Evolutionary conservation across 2,888 invertebrate species (phyloP).

Genomic region (Cosmopolites sordidus): DNA sequence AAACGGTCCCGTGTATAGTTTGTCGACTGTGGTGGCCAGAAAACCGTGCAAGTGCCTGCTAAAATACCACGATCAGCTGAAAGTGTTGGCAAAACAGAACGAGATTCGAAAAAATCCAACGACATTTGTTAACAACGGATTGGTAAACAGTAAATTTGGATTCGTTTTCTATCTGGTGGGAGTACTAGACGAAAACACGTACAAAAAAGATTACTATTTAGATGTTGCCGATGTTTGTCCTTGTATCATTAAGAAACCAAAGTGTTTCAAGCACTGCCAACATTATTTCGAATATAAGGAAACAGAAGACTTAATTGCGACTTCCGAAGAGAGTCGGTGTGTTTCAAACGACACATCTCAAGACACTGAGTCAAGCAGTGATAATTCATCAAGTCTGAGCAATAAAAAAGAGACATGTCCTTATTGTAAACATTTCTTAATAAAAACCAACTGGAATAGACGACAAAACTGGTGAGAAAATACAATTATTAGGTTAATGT

Average conservation of each 20-base stretch:
- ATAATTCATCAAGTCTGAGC: no score
- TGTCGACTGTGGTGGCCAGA: slow-evolving; percentile 26
- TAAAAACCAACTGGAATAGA: no score
- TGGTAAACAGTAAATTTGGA: slow-evolving; percentile 9
- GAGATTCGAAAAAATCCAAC: slow-evolving; percentile 5
- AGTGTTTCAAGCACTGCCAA: slow-evolving; percentile 14
- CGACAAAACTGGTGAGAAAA: no score
- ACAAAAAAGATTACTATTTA: not conserved
- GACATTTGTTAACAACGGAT: slow-evolving; percentile 17
- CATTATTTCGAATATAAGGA: slow-evolving; percentile 15
- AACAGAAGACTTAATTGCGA: not conserved
- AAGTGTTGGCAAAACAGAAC: slow-evolving; percentile 16
- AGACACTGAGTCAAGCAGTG: no score
- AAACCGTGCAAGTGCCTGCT: slow-evolving; percentile 16
- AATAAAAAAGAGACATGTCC: no score
- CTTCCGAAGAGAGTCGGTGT: no score
- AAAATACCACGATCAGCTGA: slow-evolving; percentile 12
- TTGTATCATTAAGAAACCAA: slow-evolving; percentile 16
- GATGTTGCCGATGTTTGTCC: slow-evolving; percentile 4
- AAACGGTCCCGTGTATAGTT: slow-evolving; percentile 34
- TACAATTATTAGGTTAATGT: no score
- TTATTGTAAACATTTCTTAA: no score
- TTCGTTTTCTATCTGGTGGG: slow-evolving; percentile 14
- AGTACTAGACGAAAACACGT: not conserved
- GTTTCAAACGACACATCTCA: no score